Conservation (phyloP, 2,888 invertebrate genomes). For the Eurois occulta region DNA sequence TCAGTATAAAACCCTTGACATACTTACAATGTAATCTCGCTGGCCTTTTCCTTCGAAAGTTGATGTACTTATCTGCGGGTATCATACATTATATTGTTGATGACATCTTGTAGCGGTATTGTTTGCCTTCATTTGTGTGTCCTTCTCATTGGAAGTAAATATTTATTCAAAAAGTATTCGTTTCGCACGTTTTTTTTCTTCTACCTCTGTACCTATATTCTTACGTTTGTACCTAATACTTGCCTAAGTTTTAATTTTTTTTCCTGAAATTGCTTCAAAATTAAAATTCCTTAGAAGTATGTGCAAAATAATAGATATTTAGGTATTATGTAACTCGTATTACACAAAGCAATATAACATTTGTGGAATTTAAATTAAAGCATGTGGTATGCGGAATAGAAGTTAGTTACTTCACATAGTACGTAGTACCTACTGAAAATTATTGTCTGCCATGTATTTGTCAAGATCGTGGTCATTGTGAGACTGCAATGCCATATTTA, state of each 20-base stretch:
- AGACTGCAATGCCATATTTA: neutral
- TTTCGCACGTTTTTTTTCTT: neutral
- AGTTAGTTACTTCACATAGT: neutral
- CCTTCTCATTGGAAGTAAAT: neutral
- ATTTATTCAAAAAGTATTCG: neutral
- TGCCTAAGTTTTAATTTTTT: neutral
- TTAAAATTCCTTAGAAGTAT: neutral
- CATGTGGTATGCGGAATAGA: conserved; percentile 18
- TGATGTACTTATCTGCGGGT: conserved; percentile 46
- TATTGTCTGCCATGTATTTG: neutral
- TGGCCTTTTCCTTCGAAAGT: conserved; percentile 60
- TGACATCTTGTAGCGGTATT: conserved; percentile 12
- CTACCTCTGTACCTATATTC: neutral
- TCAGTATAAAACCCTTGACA: conserved; percentile 67
- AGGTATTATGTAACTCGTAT: neutral
- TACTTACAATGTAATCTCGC: conserved; percentile 65
- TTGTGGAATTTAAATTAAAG: conserved; percentile 26
- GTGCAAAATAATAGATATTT: neutral
- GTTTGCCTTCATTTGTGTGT: conserved; percentile 23
- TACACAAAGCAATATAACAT: neutral
- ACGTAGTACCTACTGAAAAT: neutral
- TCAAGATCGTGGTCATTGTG: conserved; percentile 7
- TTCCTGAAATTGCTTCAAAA: neutral
- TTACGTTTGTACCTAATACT: neutral
- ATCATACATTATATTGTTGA: conserved; percentile 27